Base-by-base conservation (phyloP, 2,113 vertebrate genomes). In the Panurus biarmicus region DNA sequence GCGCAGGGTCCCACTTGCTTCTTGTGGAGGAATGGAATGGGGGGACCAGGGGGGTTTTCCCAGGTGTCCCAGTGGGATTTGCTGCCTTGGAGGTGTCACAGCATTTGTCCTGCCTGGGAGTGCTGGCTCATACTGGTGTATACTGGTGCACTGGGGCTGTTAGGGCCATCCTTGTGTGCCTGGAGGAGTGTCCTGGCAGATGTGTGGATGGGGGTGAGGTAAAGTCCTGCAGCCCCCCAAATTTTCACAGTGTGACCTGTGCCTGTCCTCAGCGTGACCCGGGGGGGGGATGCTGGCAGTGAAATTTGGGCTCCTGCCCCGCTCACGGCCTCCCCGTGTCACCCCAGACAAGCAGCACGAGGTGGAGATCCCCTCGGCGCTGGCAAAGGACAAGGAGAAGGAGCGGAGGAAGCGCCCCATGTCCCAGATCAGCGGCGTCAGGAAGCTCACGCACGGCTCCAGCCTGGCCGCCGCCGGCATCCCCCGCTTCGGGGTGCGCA, bases 321-420 rank as follows among this genome's bases (percentile, higher is more conserved):
- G 4, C 73, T 93, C 58, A 93, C 1, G 0, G 4, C 12, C 31
- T 18, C 8, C 8, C 50, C 0, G 7, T 36, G 57, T 51, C 0
- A 26, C 15, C 87, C 40, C 97, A 99, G 99, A 99, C 94, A 99
- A 99, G 94, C 98, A 98, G 95, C 98, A 99, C n/a, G 99, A 99
- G 87, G 98, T 99, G 97, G 99, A 99, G 90, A 97, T 99, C 92
- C 97, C 98, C 91, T 96, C 98, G 5, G 95, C 97, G 0, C 92
- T 94, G 15, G 69, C 91, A 40, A 98, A 98, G 96, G 98, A 98
- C 87, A 98, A 98, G 93, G 98, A 98, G 67, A 92, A 92, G 81
- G 96, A 96, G 93, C 97, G 98, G 81, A 98, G 97, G 89, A 98
- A 97, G 40, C 87, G 85, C 6, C 98, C 98, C 44, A 98, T 99